A percentile compares a stretch with the other conserved stretches of the same genome.
phyloP scores from a whole-genome alignment of 1,140 invertebrate genomes.

The Drosophila leontia region DNA sequence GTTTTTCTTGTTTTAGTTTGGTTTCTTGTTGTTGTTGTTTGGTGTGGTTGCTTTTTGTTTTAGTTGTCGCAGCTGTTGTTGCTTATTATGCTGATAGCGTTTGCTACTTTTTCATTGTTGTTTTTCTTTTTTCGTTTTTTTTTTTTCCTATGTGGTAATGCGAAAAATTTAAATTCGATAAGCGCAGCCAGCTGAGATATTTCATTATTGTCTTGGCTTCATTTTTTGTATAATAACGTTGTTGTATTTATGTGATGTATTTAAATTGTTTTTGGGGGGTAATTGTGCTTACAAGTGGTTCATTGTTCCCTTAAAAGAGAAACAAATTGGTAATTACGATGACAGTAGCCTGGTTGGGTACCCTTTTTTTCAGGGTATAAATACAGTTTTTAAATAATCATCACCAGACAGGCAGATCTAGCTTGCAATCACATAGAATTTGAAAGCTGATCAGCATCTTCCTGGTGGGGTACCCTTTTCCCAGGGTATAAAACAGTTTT shows the following conservation, averaged over 20 bases:
- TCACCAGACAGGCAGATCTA: background rate
- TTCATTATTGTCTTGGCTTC: slow-evolving; percentile 47
- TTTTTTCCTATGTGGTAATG: slow-evolving; percentile 35
- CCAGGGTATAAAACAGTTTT: background rate
- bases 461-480: background rate
- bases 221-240: slow-evolving; percentile 4
- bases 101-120: slow-evolving; percentile 52
- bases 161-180: slow-evolving; percentile 78
- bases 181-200: slow-evolving; percentile 42
- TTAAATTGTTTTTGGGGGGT: slow-evolving; percentile 20
- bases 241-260: slow-evolving; percentile 22
- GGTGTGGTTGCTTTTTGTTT: slow-evolving; percentile 48
- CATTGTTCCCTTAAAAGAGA: slow-evolving; percentile 10
- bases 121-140: slow-evolving; percentile 41
- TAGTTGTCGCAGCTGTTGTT: slow-evolving; percentile 55
- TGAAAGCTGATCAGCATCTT: background rate
- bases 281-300: slow-evolving; percentile 35
- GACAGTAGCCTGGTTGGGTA: background rate
- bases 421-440: background rate
- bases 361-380: background rate
- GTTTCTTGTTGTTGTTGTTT: slow-evolving; percentile 41
- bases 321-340: background rate
- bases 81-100: slow-evolving; percentile 79
- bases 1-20: slow-evolving; percentile 59
- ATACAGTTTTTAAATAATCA: background rate